Evolutionary conservation across 2,797 vertebrate genomes (phyloP), one percentile per base, ranked within the genome.

Genomic region (Arnoldichthys spilopterus): DNA sequence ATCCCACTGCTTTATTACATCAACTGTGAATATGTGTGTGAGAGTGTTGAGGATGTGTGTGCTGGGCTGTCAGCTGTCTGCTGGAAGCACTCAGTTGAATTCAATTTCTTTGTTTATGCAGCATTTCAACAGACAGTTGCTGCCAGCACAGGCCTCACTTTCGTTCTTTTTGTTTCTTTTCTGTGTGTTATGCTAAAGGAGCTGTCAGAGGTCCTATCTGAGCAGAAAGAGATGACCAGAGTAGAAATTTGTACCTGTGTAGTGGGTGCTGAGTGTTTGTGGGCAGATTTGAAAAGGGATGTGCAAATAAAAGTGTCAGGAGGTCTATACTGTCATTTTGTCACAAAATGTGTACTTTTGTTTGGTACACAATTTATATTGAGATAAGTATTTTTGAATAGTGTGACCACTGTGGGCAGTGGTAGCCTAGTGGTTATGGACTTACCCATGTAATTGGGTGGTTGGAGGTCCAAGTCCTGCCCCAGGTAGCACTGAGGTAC

Each of bases 21-120:
- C 80, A 79, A 16, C 70, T 61, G 67, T 47, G 61, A 71, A 72
- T 74, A 34, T 84, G 63, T 70, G 68, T 74, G 67, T 73, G 53
- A 66, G 49, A 72, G 49, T 76, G 56, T 4, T 61, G 76, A 63
- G 53, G 32, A 51, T 26, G 76, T 51, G 76, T 53, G 49, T 76
- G 62, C 72, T 64, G 68, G 24, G 53, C 34, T 26, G 53, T 72
- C 68, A 40, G 67, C 61, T 82, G 76, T 28, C 28, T 61, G 40
- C 26, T 43, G 34, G 72, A 58, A 72, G 54, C 47, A 22, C 64
- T 63, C 62, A 32, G 67, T 66, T 59, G 40, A 62, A 76, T 81
- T 78, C 6, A 30, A 28, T 81, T 67, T 59, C 70, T 64, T 32
- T 80, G 56, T 72, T 69, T 82, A 61, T 69, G 37, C 80, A 53